Evolutionary conservation across 2,113 vertebrate species (phyloP).

Genomic region (Hystrix brachyura): DNA sequence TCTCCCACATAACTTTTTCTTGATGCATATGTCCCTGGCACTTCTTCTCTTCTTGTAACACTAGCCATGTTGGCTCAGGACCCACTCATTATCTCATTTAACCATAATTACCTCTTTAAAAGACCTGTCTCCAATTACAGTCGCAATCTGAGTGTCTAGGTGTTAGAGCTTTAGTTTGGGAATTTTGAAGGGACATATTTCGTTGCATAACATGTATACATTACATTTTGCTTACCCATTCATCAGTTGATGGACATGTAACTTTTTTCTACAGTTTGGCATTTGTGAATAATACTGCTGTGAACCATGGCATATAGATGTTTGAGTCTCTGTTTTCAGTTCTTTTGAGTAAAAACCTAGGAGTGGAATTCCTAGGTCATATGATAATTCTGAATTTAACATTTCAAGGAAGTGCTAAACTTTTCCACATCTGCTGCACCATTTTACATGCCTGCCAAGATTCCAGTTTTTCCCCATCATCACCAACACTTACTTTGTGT

Average conservation of each 20-base stretch:
- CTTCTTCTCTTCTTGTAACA: neutral
- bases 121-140: neutral
- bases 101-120: neutral
- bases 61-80: too few species aligned
- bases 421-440: neutral
- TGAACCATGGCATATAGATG: neutral
- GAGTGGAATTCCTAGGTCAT: neutral
- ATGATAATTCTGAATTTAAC: neutral
- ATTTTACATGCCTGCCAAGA: neutral
- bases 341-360: neutral
- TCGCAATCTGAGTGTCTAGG: neutral
- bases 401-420: neutral
- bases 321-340: neutral
- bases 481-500: neutral
- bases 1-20: neutral
- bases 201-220: neutral
- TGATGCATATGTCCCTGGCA: neutral
- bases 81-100: neutral
- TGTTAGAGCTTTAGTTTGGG: neutral
- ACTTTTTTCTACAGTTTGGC: neutral
- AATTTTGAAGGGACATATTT: neutral
- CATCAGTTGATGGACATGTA: neutral
- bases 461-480: neutral
- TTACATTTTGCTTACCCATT: neutral
- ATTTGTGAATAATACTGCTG: neutral